Base-by-base conservation (phyloP, 2,797 vertebrate species). In the Arnoldichthys spilopterus region DNA sequence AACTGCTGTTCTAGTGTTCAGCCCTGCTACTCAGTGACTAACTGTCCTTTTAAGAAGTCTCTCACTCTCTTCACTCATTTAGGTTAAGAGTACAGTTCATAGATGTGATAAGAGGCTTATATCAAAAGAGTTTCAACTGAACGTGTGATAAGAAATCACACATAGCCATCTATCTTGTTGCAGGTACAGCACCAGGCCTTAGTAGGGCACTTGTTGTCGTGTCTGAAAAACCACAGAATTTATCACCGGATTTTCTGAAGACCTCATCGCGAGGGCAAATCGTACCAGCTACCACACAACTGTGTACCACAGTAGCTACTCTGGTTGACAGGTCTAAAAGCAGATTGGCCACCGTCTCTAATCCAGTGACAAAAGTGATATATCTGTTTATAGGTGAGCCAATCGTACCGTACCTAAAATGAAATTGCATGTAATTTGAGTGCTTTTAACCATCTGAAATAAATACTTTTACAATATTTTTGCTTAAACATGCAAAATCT, bases 261-360 rank as follows among this genome's bases (percentile, higher is more conserved):
- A 16, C 22, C 7, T 47, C 28, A 67, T 51, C 43, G 26, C 43
- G 43, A 70, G 28, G 34, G 18, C 3, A 67, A n/a, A 56, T 72
- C 37, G 54, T 58, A 37, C 51, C 37, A 37, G 12, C 53, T 11
- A 32, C 32, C 67, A 45, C 34, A 47, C 26, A 37, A 37, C 49
- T 37, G 28, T 30, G 37, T n/a, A 54, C 68, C 77, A 62, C 54
- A 76, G n/a, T 34, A n/a, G 34, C 62, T 76, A 67, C 47, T 73
- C 59, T 20, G 79, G 74, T 81, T 13, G 34, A 53, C 16, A 58
- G 53, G 64, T 67, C 62, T 53, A 74, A 76, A 75, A 24, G 4
- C 11, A 5, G 74, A 64, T 49, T 28, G 58, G 62, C 20, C n/a
- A n/a, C n/a, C n/a, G n/a, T n/a, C n/a, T n/a, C n/a, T n/a, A n/a